phyloP scores from a whole-genome alignment of 2,888 invertebrate species.

The Anaspis maculata region DNA sequence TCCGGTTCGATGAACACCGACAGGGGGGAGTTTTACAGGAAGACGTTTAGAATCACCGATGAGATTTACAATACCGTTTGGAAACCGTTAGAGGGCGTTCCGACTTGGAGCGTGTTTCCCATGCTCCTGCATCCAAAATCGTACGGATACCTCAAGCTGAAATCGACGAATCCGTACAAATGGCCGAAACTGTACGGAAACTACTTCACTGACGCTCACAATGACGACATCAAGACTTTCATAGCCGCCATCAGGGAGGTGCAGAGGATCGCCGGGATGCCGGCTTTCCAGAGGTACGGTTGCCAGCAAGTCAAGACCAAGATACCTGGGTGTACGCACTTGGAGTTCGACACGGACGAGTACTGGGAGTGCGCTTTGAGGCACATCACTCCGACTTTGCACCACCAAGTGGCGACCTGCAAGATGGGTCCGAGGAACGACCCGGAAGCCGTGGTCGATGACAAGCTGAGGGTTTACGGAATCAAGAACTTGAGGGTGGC shows the following conservation, averaged over 20 bases:
- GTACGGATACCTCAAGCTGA: constrained; percentile 58
- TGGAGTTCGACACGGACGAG: constrained; percentile 40
- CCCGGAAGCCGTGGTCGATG: constrained; percentile 49
- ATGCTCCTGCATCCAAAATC: constrained; percentile 61
- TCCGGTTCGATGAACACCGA: constrained; percentile 43
- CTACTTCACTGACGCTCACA: constrained; percentile 61
- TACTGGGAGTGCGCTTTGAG: constrained; percentile 48
- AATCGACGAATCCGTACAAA: constrained; percentile 60
- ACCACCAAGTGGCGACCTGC: constrained; percentile 48
- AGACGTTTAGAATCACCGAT: constrained; percentile 47
- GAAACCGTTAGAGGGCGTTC: constrained; percentile 44
- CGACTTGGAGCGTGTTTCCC: constrained; percentile 18
- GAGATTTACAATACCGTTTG: constrained; percentile 50
- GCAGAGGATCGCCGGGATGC: constrained; percentile 43
- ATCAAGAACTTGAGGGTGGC: constrained; percentile 45
- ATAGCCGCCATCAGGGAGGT: constrained; percentile 43
- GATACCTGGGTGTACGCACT: constrained; percentile 45
- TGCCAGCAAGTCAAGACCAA: constrained; percentile 37
- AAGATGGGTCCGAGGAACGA: constrained; percentile 50
- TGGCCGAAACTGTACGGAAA: constrained; percentile 71
- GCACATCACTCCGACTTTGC: constrained; percentile 42
- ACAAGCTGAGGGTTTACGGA: constrained; percentile 46
- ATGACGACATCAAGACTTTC: constrained; percentile 39
- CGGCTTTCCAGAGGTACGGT: constrained; percentile 43
- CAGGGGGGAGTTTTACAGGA: constrained; percentile 26